Percentiles rank a stretch among this genome's conserved stretches.
Conservation (phyloP, 2,888 invertebrate genomes). For the Pyrgus malvae region DNA sequence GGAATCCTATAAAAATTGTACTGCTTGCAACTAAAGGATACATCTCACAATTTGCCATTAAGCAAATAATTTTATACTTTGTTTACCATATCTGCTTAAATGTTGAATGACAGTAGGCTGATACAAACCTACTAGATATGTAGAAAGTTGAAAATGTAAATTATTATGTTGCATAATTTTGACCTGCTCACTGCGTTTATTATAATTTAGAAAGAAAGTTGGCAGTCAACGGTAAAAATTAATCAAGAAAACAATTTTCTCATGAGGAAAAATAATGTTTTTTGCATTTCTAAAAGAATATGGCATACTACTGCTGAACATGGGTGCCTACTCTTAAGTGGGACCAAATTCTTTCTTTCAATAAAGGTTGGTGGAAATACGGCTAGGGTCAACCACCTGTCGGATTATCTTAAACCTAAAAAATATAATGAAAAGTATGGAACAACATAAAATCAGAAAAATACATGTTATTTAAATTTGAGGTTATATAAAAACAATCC, state of each 20-base stretch:
- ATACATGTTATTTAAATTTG: not conserved
- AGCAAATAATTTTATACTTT: not conserved
- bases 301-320: too few species aligned
- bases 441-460: not conserved
- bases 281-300: slow-evolving; percentile 3
- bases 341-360: too few species aligned
- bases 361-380: too few species aligned
- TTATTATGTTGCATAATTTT: slow-evolving; percentile 12
- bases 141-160: slow-evolving; percentile 25
- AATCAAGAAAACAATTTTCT: slow-evolving; percentile 14
- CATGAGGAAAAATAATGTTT: slow-evolving; percentile 6
- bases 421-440: not conserved
- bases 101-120: not conserved
- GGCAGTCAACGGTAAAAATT: not conserved
- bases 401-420: too few species aligned
- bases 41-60: too few species aligned
- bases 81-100: too few species aligned
- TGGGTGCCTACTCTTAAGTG: too few species aligned
- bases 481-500: slow-evolving; percentile 3
- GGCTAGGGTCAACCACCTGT: too few species aligned
- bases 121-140: not conserved
- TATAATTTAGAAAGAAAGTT: slow-evolving; percentile 24
- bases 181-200: slow-evolving; percentile 7
- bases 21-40: too few species aligned
- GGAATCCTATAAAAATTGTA: too few species aligned